Percentiles rank a stretch among this genome's conserved stretches.
Conservation (phyloP, 2,888 invertebrate species). For the Lucinisca nassula region DNA sequence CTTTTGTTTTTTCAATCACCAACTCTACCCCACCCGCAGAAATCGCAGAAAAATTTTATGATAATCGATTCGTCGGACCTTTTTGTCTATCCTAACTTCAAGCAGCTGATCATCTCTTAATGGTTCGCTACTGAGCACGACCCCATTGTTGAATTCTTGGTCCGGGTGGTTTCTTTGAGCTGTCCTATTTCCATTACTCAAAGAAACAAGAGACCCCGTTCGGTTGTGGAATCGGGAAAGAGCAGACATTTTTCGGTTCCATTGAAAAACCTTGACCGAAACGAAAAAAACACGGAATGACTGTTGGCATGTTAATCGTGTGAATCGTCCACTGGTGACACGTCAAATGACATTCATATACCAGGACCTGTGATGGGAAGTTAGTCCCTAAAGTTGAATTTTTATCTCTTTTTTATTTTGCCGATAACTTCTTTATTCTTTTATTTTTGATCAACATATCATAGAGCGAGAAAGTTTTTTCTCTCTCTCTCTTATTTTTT, state of each 20-base stretch:
- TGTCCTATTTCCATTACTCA: conserved; percentile 95
- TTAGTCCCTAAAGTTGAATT: too few species aligned
- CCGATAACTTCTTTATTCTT: too few species aligned
- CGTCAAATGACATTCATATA: too few species aligned
- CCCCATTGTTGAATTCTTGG: conserved; percentile 88
- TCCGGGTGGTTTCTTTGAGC: conserved; percentile 86
- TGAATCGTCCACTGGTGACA: too few species aligned
- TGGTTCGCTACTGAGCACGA: conserved; percentile 86
- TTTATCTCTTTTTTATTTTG: too few species aligned
- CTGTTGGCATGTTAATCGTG: too few species aligned
- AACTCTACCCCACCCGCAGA: conserved; percentile 3
- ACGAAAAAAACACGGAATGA: too few species aligned
- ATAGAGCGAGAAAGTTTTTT: too few species aligned
- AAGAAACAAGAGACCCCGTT: conserved; percentile 95
- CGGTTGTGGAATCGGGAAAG: conserved; percentile 87
- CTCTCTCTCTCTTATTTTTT: too few species aligned
- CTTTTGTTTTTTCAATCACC: background rate
- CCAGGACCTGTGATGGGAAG: too few species aligned
- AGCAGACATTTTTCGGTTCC: conserved; percentile 69
- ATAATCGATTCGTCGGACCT: conserved; percentile 90
- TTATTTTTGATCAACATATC: too few species aligned
- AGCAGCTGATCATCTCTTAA: conserved; percentile 85
- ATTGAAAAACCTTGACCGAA: background rate
- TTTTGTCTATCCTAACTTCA: conserved; percentile 91
- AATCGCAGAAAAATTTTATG: background rate